phyloP scores from a whole-genome alignment of 2,113 vertebrate species.

The Cryptomyrus ogoouensis region DNA sequence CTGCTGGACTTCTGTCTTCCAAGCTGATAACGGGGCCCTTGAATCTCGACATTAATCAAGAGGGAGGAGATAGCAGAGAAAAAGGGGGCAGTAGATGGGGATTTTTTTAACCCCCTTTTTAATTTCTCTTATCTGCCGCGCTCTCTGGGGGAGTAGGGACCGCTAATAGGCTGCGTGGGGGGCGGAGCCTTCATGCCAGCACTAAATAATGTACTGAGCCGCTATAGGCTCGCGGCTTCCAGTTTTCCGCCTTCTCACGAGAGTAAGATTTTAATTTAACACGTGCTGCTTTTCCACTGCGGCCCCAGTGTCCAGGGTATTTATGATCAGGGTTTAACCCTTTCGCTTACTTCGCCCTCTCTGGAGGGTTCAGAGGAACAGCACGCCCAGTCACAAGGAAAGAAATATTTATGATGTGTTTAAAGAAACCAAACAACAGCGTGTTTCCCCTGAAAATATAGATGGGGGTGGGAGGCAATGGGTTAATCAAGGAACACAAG shows the following conservation, averaged over 20 bases:
- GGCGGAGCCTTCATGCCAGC: constrained; percentile 17
- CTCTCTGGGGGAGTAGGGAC: constrained; percentile 42
- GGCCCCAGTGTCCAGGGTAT: background rate
- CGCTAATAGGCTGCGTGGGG: constrained; percentile 49
- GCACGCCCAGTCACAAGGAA: constrained; percentile 10
- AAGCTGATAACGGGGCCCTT: constrained; percentile 55
- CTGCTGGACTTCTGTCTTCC: constrained; percentile 50
- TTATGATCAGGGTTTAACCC: constrained; percentile 3
- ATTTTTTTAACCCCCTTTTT: constrained; percentile 41
- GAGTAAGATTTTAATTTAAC: background rate
- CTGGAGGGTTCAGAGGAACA: background rate
- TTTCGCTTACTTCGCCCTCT: background rate
- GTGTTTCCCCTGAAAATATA: constrained; percentile 13
- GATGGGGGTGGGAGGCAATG: background rate
- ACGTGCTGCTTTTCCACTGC: background rate
- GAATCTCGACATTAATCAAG: constrained; percentile 54
- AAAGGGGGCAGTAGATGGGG: constrained; percentile 32
- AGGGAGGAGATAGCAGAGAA: constrained; percentile 36
- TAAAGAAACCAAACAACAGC: constrained; percentile 22
- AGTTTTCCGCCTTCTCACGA: constrained; percentile 11
- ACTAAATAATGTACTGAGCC: constrained; percentile 17
- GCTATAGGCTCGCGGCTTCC: constrained; percentile 22
- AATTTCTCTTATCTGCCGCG: constrained; percentile 57
- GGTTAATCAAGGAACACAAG: background rate
- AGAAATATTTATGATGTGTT: constrained; percentile 28